Base-by-base conservation (phyloP, 2,113 vertebrate species). In the Carassius auratus region DNA sequence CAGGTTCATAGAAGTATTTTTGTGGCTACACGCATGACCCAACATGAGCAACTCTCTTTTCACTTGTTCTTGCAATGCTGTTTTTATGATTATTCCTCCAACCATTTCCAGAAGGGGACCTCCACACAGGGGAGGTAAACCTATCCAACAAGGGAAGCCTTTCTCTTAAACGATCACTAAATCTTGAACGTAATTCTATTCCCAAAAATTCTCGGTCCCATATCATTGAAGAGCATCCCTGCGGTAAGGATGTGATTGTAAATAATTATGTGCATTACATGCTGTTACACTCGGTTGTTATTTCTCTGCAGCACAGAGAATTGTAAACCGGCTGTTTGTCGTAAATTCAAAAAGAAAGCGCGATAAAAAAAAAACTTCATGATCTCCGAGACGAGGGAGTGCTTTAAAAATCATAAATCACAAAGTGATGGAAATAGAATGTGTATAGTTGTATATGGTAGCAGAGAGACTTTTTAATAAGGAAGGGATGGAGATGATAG, bases 171-270 rank as follows among this genome's bases (percentile, higher is more conserved):
- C 86, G 92, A 90, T 93, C 92, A 88, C 90, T 94, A 93, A 90
- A 93, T 93, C 94, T 93, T 79, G n/a, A 68, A 59, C 81, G 93
- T 92, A 94, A 95, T 92, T 91, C 86, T 92, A 94, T 92, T 93
- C 93, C 92, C 2, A 66, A 89, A 86, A 92, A 90, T 88, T 90
- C 92, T 88, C 90, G 84, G 90, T 92, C 91, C 89, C 81, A 64
- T 92, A 93, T 91, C 90, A 66, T 3, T 90, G 88, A 88, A 81
- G 86, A 55, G 36, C 75, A 90, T 93, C 91, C 92, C 93, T 26
- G 62, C 87, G 90, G 91, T 89, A 86, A 85, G 42, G 89, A 89
- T 86, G 64, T 75, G 68, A 84, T 79, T 88, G 91, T 93, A 94
- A 95, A 94, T 95, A 93, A 94, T 85, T 82, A 78, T 21, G 4